phyloP scores from a whole-genome alignment of 1,140 invertebrate species.

The Aphis craccivora region DNA sequence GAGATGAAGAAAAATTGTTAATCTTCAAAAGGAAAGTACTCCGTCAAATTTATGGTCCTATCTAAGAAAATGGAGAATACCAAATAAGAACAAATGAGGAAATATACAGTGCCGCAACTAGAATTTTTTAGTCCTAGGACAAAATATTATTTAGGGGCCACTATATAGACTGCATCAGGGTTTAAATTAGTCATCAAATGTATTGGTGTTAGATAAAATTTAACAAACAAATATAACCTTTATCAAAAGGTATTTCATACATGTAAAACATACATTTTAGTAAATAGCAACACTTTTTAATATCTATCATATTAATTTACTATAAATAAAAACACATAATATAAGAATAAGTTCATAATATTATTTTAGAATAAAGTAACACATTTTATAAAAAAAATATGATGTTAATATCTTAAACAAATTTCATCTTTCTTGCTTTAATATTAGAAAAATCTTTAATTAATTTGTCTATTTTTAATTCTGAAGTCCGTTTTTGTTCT shows the following conservation, averaged over 20 bases:
- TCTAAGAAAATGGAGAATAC: conserved; percentile 12
- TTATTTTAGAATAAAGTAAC: not conserved
- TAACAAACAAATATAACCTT: not conserved
- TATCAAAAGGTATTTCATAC: not conserved
- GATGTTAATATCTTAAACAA: not conserved
- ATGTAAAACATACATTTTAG: not conserved
- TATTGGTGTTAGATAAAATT: not conserved
- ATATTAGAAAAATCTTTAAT: not conserved
- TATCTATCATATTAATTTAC: not conserved
- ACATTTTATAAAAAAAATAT: not conserved
- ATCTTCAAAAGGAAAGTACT: not conserved
- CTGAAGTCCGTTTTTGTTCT: conserved; percentile 53
- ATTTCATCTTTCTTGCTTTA: not conserved
- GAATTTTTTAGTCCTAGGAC: not conserved
- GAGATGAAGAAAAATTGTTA: not conserved
- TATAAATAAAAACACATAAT: too few relatives aligned
- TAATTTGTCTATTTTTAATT: not conserved
- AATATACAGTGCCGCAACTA: not conserved
- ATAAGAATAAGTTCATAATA: not conserved
- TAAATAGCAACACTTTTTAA: not conserved
- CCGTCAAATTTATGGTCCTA: conserved; percentile 17
- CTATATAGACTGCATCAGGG: not conserved
- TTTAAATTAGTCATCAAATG: not conserved
- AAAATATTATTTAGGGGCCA: not conserved
- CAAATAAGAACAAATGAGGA: conserved; percentile 24